Conservation (phyloP, 1,140 invertebrate species). For the Sminthurinus signatus region DNA sequence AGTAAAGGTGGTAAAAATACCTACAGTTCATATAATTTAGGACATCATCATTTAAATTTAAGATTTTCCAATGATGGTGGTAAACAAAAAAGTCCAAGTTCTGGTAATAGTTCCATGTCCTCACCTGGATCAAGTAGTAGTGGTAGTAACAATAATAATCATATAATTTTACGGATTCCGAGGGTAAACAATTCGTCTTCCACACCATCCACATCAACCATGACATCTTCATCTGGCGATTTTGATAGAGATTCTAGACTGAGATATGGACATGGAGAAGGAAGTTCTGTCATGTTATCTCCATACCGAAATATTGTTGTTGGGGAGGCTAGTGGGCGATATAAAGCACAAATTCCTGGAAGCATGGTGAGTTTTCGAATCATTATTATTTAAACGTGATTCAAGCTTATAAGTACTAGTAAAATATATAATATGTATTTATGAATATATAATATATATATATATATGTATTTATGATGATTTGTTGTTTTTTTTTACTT, state of each 20-base stretch:
- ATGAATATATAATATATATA: too few species aligned
- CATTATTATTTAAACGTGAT: too few species aligned
- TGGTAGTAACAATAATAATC: slow-evolving; percentile 11
- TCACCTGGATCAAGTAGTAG: background rate
- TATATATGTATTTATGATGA: too few species aligned
- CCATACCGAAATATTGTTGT: background rate
- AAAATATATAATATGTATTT: too few species aligned
- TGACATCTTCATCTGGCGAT: too few species aligned
- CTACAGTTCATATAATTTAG: too few species aligned
- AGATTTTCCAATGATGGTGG: background rate
- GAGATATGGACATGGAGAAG: too few species aligned
- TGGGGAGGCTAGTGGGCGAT: background rate
- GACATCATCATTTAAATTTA: background rate
- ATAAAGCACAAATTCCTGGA: background rate
- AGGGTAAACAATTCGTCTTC: background rate
- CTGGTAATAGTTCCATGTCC: background rate
- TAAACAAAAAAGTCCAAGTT: background rate
- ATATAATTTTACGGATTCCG: slow-evolving; percentile 18
- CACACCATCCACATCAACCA: background rate
- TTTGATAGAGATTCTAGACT: too few species aligned
- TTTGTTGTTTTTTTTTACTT: too few species aligned
- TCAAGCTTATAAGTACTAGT: too few species aligned
- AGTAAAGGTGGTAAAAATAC: background rate
- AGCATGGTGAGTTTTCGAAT: too few species aligned
- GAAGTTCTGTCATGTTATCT: too few species aligned